Percentiles rank a stretch among this genome's conserved stretches.
These are phyloP conservation scores for Octonoba sinensis DNA, from an alignment of 2,888 invertebrate genomes.

Conservation along the genomic window DNA sequence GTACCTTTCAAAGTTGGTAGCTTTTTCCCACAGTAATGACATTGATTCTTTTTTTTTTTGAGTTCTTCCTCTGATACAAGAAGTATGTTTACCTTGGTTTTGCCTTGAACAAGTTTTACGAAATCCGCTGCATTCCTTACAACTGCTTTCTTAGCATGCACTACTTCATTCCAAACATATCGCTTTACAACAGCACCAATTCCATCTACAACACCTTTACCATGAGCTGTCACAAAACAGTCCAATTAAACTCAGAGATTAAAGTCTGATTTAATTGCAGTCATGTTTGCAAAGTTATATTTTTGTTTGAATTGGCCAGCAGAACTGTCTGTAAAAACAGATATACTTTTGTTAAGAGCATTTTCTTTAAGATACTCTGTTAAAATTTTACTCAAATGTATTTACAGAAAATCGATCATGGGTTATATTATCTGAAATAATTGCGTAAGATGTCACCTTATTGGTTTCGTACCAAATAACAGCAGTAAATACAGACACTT, in stretches of 20 bases:
- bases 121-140: slow-evolving; percentile 12
- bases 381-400: neutral
- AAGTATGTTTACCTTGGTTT: neutral
- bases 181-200: slow-evolving; percentile 5
- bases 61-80: neutral
- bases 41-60: neutral
- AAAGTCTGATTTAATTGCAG: neutral
- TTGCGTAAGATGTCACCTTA: neutral
- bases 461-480: slow-evolving; percentile 4
- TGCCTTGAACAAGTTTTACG: neutral
- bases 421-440: slow-evolving; percentile 2
- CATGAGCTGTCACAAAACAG: neutral
- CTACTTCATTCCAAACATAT: slow-evolving; percentile 3
- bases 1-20: slow-evolving; percentile 1
- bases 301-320: slow-evolving; percentile 1
- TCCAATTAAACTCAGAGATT: neutral
- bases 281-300: slow-evolving; percentile 4
- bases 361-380: neutral
- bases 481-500: slow-evolving; percentile 7
- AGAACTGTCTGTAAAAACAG: neutral
- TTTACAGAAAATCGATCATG: slow-evolving; percentile 13
- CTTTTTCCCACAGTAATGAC: neutral
- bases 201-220: slow-evolving; percentile 11
- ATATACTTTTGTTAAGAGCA: neutral
- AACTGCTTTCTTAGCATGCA: neutral